Conservation (phyloP, 2,797 vertebrate species). For the Anas capensis region DNA sequence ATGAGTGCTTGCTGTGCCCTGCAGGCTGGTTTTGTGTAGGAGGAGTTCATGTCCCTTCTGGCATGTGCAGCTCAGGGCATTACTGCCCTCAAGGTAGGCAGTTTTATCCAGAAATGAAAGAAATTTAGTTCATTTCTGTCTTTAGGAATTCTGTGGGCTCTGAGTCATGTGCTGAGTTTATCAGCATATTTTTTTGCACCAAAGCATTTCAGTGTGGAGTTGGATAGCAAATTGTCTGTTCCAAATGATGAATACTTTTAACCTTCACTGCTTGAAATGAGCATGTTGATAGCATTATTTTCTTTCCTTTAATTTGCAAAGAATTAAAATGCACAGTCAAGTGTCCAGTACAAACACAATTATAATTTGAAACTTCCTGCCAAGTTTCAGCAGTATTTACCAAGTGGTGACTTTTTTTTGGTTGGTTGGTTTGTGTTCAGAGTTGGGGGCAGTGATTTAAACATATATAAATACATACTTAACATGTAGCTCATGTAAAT, state of each 20-base stretch:
- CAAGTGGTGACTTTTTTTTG: background rate
- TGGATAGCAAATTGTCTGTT: background rate
- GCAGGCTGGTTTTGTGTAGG: conserved; percentile 88
- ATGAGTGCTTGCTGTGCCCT: conserved; percentile 84
- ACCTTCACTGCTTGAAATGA: background rate
- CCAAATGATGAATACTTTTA: background rate
- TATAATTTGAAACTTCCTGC: background rate
- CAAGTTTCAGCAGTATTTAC: background rate
- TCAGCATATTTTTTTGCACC: rapidly evolving
- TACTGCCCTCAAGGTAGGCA: conserved; percentile 88
- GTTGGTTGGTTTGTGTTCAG: background rate
- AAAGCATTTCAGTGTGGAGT: background rate
- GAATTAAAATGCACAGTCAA: background rate
- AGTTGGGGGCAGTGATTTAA: background rate
- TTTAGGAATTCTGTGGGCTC: rapidly evolving
- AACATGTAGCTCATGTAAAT: background rate
- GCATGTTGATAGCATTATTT: rapidly evolving
- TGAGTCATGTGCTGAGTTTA: rapidly evolving
- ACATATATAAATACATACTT: background rate
- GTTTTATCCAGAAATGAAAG: rapidly evolving
- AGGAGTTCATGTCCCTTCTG: conserved; percentile 83
- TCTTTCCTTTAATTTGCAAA: background rate
- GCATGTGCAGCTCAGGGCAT: conserved; percentile 88
- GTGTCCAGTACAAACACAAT: background rate
- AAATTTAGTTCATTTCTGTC: background rate